These are phyloP conservation scores for Rhagologus leucostigma DNA, from an alignment of 2,113 vertebrate species.

Conservation along the genomic window DNA sequence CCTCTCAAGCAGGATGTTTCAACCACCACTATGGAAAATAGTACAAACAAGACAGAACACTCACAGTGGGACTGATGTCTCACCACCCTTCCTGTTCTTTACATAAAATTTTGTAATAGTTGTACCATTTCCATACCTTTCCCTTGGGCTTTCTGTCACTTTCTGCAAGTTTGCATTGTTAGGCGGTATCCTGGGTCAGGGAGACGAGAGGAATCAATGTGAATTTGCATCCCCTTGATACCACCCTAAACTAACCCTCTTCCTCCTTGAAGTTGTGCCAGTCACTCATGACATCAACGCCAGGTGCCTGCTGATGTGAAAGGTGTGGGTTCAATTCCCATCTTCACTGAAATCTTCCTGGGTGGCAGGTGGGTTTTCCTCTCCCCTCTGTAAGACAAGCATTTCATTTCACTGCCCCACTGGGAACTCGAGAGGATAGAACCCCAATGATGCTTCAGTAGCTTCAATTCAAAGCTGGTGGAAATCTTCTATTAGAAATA, in stretches of 20 bases:
- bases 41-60: not conserved
- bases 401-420: not conserved
- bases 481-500: not conserved
- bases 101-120: not conserved
- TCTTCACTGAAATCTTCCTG: not conserved
- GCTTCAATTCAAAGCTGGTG: not conserved
- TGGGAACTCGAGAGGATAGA: not conserved
- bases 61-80: not conserved
- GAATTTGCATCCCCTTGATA: not conserved
- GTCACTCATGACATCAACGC: fast-evolving
- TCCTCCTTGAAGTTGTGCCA: not conserved
- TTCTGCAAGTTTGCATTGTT: not conserved
- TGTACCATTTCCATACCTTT: not conserved
- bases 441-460: not conserved
- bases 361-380: not conserved
- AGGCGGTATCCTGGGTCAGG: not conserved
- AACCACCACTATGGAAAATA: not conserved
- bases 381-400: not conserved
- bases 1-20: not conserved
- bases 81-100: not conserved
- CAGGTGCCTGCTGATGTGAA: not conserved
- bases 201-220: not conserved
- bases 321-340: not conserved
- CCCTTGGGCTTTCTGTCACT: not conserved
- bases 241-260: not conserved